A percentile compares a stretch with the other conserved stretches of the same genome.
Evolutionary conservation across 2,113 vertebrate genomes (phyloP).

Genomic region (Oryzias melastigma): DNA sequence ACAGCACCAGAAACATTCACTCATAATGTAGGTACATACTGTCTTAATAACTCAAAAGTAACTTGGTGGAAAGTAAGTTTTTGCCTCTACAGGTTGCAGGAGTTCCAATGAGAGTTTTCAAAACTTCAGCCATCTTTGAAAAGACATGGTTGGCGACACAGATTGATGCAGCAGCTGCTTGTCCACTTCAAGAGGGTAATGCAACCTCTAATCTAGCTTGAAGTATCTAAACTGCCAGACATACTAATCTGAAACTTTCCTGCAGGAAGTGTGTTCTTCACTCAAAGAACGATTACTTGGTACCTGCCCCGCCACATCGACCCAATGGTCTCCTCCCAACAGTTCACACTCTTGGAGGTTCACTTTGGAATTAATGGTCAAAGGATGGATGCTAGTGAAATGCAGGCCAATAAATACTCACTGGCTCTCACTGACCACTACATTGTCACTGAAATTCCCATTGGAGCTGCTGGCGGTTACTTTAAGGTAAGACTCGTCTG

Average conservation of each 20-base stretch:
- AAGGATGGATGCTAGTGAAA: constrained; percentile 58
- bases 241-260: neutral
- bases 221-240: neutral
- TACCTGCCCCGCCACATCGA: constrained; percentile 74
- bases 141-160: constrained; percentile 69
- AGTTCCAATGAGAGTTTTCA: constrained; percentile 72
- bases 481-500: constrained; percentile 74
- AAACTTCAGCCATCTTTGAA: constrained; percentile 71
- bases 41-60: neutral
- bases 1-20: constrained; percentile 51
- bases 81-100: constrained; percentile 63
- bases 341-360: constrained; percentile 61
- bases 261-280: constrained; percentile 74
- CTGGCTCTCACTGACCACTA: constrained; percentile 50
- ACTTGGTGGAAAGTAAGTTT: neutral
- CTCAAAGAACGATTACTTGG: constrained; percentile 75
- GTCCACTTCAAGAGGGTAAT: constrained; percentile 61
- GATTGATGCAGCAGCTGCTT: constrained; percentile 72
- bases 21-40: constrained; percentile 58
- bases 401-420: constrained; percentile 66
- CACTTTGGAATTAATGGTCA: constrained; percentile 78
- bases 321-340: constrained; percentile 52
- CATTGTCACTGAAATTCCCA: constrained; percentile 73
- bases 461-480: constrained; percentile 80
- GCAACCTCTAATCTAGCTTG: too few species aligned